Percentiles rank a stretch among this genome's conserved stretches.
phyloP scores from a whole-genome alignment of 2,888 invertebrate species.

The Microctonus brassicae region DNA sequence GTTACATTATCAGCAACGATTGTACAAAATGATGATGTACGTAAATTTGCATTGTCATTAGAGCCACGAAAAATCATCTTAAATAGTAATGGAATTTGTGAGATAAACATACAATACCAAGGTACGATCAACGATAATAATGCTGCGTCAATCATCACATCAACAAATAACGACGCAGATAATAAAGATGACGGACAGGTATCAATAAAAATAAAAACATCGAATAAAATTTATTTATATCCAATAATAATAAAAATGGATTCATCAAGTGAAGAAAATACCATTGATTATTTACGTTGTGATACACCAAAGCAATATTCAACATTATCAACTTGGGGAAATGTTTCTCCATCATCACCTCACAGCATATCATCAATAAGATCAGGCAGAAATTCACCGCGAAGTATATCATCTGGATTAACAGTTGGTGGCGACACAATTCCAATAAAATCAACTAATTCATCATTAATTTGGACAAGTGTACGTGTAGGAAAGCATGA shows the following conservation, averaged over 20 bases:
- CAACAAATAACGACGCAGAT: background rate
- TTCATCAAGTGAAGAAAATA: constrained; percentile 40
- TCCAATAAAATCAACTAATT: constrained; percentile 73
- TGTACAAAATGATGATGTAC: constrained; percentile 45
- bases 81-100: constrained; percentile 47
- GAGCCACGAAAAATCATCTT: constrained; percentile 49
- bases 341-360: constrained; percentile 21
- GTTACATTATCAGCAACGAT: constrained; percentile 47
- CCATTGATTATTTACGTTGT: constrained; percentile 55
- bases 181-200: constrained; percentile 47
- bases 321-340: constrained; percentile 34
- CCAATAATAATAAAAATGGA: constrained; percentile 48
- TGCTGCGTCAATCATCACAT: background rate
- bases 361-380: constrained; percentile 27
- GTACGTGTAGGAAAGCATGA: constrained; percentile 72
- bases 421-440: constrained; percentile 58
- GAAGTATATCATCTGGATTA: constrained; percentile 59
- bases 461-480: constrained; percentile 75
- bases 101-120: constrained; percentile 12
- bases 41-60: constrained; percentile 50
- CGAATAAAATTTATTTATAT: constrained; percentile 51
- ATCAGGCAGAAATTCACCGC: constrained; percentile 64
- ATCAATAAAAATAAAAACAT: constrained; percentile 52
- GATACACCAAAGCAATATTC: constrained; percentile 62
- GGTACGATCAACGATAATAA: background rate